phyloP scores from a whole-genome alignment of 2,888 invertebrate species.

The Caenorhabditis sp. region DNA sequence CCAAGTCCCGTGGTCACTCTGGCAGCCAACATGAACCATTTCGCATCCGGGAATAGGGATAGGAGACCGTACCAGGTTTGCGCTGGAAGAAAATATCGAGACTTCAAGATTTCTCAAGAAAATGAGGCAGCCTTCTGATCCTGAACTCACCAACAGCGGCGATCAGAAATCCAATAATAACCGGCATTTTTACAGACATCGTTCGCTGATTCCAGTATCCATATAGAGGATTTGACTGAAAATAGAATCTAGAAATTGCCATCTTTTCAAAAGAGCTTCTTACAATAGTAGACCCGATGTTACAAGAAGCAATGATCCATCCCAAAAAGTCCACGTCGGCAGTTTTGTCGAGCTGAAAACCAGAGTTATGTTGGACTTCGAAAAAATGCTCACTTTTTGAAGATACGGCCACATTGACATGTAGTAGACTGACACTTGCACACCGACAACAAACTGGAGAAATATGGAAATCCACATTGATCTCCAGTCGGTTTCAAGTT shows the following conservation, averaged over 20 bases:
- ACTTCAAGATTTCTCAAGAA: background rate
- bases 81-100: slow-evolving; percentile 1
- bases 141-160: slow-evolving; percentile 52
- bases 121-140: too few relatives aligned
- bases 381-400: slow-evolving; percentile 25
- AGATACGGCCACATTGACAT: slow-evolving; percentile 69
- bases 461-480: slow-evolving; percentile 66
- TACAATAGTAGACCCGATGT: slow-evolving; percentile 50
- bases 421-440: slow-evolving; percentile 66
- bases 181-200: slow-evolving; percentile 64
- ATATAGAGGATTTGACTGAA: slow-evolving; percentile 68
- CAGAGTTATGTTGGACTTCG: too few relatives aligned
- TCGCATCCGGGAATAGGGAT: slow-evolving; percentile 31
- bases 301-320: slow-evolving; percentile 53
- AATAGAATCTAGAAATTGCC: background rate
- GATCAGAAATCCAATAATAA: slow-evolving; percentile 61
- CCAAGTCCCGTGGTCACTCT: slow-evolving; percentile 69
- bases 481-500: slow-evolving; percentile 61
- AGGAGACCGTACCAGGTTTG: slow-evolving; percentile 56
- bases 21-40: slow-evolving; percentile 69
- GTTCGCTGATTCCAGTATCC: slow-evolving; percentile 71
- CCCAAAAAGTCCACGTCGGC: slow-evolving; percentile 53
- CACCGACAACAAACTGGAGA: slow-evolving; percentile 63
- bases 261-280: slow-evolving; percentile 6
- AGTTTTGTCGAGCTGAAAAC: slow-evolving; percentile 42